Conservation (phyloP, 2,888 invertebrate species). For the Nephrotoma flavescens region DNA sequence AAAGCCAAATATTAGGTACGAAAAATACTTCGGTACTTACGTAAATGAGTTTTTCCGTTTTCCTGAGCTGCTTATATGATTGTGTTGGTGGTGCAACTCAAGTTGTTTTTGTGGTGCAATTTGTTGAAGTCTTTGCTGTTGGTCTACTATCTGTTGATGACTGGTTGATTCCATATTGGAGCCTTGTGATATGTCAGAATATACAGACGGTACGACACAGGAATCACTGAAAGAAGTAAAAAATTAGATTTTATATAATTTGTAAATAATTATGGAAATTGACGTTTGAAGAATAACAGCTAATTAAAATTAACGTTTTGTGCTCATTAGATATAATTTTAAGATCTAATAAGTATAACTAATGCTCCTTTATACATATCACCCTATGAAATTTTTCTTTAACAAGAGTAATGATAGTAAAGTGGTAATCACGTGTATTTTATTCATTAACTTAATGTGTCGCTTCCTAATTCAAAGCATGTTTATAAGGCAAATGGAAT, state of each 20-base stretch:
- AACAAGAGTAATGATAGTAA: too few species aligned
- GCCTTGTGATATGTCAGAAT: background rate
- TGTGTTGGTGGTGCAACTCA: constrained; percentile 3
- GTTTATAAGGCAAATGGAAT: too few species aligned
- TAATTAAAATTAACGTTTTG: too few species aligned
- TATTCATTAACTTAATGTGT: too few species aligned
- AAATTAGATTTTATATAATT: background rate
- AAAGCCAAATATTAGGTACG: background rate
- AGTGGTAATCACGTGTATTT: too few species aligned
- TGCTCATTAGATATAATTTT: too few species aligned
- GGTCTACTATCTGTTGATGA: background rate
- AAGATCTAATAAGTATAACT: too few species aligned
- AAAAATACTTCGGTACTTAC: constrained; percentile 27
- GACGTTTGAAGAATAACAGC: background rate
- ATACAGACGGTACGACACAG: background rate
- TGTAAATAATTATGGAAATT: background rate
- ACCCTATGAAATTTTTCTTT: too few species aligned
- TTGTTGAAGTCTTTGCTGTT: background rate
- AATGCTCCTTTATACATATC: too few species aligned
- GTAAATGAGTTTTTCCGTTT: constrained; percentile 36
- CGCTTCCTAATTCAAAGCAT: too few species aligned
- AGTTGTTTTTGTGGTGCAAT: background rate
- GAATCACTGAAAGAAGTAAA: background rate
- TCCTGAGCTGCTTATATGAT: constrained; percentile 17
- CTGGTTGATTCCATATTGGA: background rate